Percentiles rank a stretch among this genome's conserved stretches.
Conservation (phyloP, 2,888 invertebrate genomes). For the Latheticus oryzae region DNA sequence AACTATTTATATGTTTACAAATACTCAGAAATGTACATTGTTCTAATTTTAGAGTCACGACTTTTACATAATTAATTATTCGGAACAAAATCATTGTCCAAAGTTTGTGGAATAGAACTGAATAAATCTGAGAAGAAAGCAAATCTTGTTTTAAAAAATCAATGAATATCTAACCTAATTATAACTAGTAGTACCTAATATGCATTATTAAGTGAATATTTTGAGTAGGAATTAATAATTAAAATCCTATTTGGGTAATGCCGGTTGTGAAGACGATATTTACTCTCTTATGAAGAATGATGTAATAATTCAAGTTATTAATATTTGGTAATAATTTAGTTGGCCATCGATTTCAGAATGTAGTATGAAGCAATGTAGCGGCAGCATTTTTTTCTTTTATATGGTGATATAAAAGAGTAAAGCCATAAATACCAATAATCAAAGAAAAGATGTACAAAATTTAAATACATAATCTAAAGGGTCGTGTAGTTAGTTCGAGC, state of each 20-base stretch:
- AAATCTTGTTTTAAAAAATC: no score
- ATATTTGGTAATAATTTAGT: slow-evolving; percentile 39
- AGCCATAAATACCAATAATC: slow-evolving; percentile 52
- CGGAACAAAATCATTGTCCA: slow-evolving; percentile 8
- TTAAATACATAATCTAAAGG: slow-evolving; percentile 56
- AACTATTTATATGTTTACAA: no score
- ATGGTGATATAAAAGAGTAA: slow-evolving; percentile 41
- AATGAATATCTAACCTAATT: no score
- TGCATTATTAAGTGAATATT: slow-evolving; percentile 3
- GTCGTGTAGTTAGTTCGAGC: slow-evolving; percentile 51
- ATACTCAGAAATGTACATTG: not conserved
- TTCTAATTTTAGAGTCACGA: slow-evolving; percentile 2
- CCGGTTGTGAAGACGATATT: slow-evolving; percentile 12
- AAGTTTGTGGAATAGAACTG: no score
- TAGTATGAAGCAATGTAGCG: slow-evolving; percentile 33
- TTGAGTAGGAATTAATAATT: slow-evolving; percentile 15
- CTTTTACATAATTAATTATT: slow-evolving; percentile 11
- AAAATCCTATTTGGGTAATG: slow-evolving; percentile 18
- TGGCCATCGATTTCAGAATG: slow-evolving; percentile 38
- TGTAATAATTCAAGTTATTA: slow-evolving; percentile 35
- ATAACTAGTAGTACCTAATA: no score
- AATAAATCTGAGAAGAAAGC: no score
- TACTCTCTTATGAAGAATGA: slow-evolving; percentile 30
- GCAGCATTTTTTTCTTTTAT: slow-evolving; percentile 33
- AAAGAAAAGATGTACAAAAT: slow-evolving; percentile 54